A percentile compares a stretch with the other conserved stretches of the same genome.
These are phyloP conservation scores for Ivindomyrus marchei DNA, from an alignment of 2,113 vertebrate species.

Conservation along the genomic window DNA sequence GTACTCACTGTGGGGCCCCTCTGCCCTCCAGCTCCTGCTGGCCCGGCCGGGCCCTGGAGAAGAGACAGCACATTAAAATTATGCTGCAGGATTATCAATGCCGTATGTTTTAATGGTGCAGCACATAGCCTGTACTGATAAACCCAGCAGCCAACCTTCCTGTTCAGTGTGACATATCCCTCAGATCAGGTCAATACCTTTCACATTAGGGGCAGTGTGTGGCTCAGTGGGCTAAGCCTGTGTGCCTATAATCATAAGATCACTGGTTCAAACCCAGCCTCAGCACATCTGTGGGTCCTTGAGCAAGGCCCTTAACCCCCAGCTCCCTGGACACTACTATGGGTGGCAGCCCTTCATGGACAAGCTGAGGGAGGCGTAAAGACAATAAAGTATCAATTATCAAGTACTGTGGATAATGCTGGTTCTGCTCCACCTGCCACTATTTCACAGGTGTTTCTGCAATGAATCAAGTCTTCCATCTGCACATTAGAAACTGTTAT, in stretches of 20 bases:
- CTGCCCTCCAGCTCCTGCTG: constrained; percentile 69
- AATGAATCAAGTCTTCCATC: not conserved
- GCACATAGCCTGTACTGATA: not conserved
- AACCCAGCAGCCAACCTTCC: not conserved
- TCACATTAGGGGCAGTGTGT: no score
- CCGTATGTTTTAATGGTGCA: not conserved
- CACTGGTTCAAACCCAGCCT: no score
- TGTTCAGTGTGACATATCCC: not conserved
- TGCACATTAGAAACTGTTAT: not conserved
- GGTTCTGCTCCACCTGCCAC: no score
- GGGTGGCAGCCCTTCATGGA: no score
- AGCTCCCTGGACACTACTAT: no score
- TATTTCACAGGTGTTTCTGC: not conserved
- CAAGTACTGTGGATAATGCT: no score
- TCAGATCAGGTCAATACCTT: not conserved
- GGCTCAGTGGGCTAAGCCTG: no score
- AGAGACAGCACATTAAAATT: not conserved
- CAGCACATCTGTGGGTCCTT: no score
- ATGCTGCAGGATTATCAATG: not conserved
- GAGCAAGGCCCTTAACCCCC: no score
- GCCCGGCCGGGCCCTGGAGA: constrained; percentile 75
- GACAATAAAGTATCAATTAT: no score
- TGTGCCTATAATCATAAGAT: no score
- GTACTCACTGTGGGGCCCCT: constrained; percentile 75
- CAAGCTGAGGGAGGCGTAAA: no score